Evolutionary conservation across 2,113 vertebrate genomes (phyloP).

Genomic region (Pan troglodytes): NHGRI_mPanTro3-v2.1_pri NC_072403.2:97173001-97173500

Average conservation of each 20-base stretch:
- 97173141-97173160: constrained; percentile 92
- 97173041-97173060: background rate
- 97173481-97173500: background rate
- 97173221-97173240: background rate
- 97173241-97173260: background rate
- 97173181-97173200: background rate
- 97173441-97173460: background rate
- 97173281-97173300: background rate
- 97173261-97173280: background rate
- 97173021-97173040: too few species aligned
- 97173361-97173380: background rate
- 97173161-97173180: constrained; percentile 84
- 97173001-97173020: too few species aligned
- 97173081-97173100: constrained; percentile 27
- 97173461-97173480: background rate
- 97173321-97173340: background rate
- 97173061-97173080: background rate
- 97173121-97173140: constrained; percentile 94
- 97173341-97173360: background rate
- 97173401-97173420: background rate
- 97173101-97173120: constrained; percentile 85
- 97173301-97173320: background rate
- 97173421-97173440: background rate
- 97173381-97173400: background rate
- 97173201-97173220: background rate